Evolutionary conservation across 2,888 invertebrate genomes (phyloP).

Genomic region (Drosophila robusta): DNA sequence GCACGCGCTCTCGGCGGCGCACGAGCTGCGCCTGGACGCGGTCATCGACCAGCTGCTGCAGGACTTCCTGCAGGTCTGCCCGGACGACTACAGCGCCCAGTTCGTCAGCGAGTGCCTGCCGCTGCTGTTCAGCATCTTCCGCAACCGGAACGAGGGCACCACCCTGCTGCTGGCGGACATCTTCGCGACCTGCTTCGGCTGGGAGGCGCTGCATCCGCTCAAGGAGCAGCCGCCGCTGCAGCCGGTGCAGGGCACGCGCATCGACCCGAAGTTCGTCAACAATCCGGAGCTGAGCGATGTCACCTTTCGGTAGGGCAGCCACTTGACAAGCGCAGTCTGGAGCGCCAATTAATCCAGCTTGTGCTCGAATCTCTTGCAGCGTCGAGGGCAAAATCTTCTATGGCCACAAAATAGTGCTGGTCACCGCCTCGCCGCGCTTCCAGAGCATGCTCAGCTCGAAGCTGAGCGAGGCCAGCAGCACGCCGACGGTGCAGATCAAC

Average conservation of each 20-base stretch:
- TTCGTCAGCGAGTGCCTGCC: constrained; percentile 96
- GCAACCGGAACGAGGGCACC: constrained; percentile 96
- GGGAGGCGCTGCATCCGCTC: constrained; percentile 93
- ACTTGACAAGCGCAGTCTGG: too few species aligned
- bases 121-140: constrained; percentile 94
- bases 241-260: constrained; percentile 89
- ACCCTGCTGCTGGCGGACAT: constrained; percentile 94
- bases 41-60: constrained; percentile 95
- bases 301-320: constrained; percentile 88
- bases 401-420: constrained; percentile 96
- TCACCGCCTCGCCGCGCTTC: constrained; percentile 94
- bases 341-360: not conserved
- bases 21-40: constrained; percentile 92
- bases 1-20: constrained; percentile 94
- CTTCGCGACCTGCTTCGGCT: constrained; percentile 94
- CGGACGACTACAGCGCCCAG: constrained; percentile 94
- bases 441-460: constrained; percentile 93
- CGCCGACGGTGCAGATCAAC: constrained; percentile 95
- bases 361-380: constrained; percentile 83
- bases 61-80: constrained; percentile 95
- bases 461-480: constrained; percentile 89
- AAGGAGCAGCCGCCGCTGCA: constrained; percentile 88
- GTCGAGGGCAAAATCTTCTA: constrained; percentile 96
- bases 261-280: constrained; percentile 97
- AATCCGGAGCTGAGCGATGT: constrained; percentile 97